These are phyloP conservation scores for Eristalis pertinax DNA, from an alignment of 2,888 invertebrate genomes.

Conservation along the genomic window DNA sequence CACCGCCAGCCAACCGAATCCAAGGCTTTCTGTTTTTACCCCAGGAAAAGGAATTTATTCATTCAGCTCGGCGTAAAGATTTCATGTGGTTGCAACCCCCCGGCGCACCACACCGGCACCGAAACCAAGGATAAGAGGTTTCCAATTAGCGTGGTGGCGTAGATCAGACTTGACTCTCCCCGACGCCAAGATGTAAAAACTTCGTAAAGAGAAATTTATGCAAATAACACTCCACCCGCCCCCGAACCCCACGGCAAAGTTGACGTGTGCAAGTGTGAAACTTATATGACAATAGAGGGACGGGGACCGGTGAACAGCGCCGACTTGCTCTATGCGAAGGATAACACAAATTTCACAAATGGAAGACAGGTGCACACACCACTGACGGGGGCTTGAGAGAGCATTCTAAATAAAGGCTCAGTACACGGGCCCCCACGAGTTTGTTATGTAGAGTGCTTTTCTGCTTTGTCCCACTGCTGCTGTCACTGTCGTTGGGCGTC, in stretches of 20 bases:
- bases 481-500: neutral
- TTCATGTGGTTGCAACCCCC: slow-evolving; percentile 56
- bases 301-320: neutral
- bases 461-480: slow-evolving; percentile 35
- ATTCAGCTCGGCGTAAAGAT: slow-evolving; percentile 60
- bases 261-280: slow-evolving; percentile 56
- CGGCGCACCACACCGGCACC: neutral
- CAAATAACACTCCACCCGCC: slow-evolving; percentile 35
- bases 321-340: slow-evolving; percentile 7
- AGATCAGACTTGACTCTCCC: slow-evolving; percentile 55
- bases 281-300: slow-evolving; percentile 24
- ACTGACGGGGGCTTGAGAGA: slow-evolving; percentile 1
- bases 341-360: slow-evolving; percentile 45
- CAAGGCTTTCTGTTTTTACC: neutral
- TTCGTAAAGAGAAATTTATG: slow-evolving; percentile 65
- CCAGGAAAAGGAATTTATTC: slow-evolving; percentile 52
- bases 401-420: slow-evolving; percentile 38
- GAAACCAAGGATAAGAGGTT: slow-evolving; percentile 67
- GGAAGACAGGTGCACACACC: slow-evolving; percentile 12
- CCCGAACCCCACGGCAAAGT: slow-evolving; percentile 9
- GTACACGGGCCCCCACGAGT: slow-evolving; percentile 28
- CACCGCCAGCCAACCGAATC: neutral
- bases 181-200: slow-evolving; percentile 49
- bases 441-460: slow-evolving; percentile 60
- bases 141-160: slow-evolving; percentile 71